phyloP scores from a whole-genome alignment of 23 tunicate species.

The Trididemnum miniatum region DNA sequence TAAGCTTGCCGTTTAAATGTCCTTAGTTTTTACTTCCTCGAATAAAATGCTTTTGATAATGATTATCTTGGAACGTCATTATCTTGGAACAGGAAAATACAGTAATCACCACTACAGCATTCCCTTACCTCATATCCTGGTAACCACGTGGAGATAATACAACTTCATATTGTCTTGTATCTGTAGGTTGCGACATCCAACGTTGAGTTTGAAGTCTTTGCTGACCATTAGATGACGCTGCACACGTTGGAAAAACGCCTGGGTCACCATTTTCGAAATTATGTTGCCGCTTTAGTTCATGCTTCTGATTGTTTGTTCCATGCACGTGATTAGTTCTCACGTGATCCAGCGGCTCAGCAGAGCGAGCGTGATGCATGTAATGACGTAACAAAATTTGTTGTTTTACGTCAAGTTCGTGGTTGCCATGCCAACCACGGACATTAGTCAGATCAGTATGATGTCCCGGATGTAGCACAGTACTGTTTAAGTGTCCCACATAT shows the following conservation, averaged over 20 bases:
- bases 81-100: too few relatives aligned
- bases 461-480: slow-evolving; percentile 1
- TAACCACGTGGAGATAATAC: neutral
- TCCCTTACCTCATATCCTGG: neutral
- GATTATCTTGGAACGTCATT: too few relatives aligned
- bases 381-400: slow-evolving; percentile 34
- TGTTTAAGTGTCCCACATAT: too few relatives aligned
- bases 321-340: neutral
- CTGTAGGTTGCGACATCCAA: slow-evolving; percentile 28
- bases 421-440: slow-evolving; percentile 8
- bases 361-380: slow-evolving; percentile 43
- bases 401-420: slow-evolving; percentile 1
- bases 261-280: neutral
- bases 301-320: slow-evolving; percentile 4
- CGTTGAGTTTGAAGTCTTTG: neutral
- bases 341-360: slow-evolving; percentile 39
- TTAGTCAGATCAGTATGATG: neutral
- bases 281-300: neutral
- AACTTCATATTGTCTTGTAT: neutral
- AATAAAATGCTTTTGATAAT: too few relatives aligned
- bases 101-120: neutral
- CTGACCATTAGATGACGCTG: neutral
- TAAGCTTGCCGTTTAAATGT: too few relatives aligned
- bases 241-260: neutral
- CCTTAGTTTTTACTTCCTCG: too few relatives aligned